Conservation (phyloP, 2,113 vertebrate genomes). For the Solea solea region DNA sequence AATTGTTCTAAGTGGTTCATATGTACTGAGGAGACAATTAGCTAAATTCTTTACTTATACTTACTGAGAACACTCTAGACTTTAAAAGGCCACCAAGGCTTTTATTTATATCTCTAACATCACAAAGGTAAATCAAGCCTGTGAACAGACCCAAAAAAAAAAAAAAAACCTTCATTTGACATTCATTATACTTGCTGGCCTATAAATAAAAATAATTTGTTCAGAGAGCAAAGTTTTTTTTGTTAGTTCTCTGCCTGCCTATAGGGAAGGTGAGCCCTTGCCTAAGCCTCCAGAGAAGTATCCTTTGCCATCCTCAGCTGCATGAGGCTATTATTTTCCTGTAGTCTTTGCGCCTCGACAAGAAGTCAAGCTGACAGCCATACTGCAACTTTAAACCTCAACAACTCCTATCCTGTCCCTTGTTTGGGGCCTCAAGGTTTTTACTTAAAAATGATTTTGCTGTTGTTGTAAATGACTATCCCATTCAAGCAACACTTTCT, state of each 20-base stretch:
- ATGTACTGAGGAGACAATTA: not conserved
- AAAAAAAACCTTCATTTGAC: constrained; percentile 56
- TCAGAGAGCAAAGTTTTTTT: constrained; percentile 40
- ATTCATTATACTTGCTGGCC: constrained; percentile 45
- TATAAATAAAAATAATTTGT: constrained; percentile 63
- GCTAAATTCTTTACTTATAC: constrained; percentile 5
- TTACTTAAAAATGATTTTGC: no score
- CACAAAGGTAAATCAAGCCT: constrained; percentile 6
- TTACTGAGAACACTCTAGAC: not conserved
- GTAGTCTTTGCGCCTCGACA: constrained; percentile 25
- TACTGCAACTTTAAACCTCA: constrained; percentile 12
- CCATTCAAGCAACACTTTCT: no score
- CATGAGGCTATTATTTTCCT: constrained; percentile 45
- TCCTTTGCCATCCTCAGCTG: constrained; percentile 45
- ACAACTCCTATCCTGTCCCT: not conserved
- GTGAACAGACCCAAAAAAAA: not conserved
- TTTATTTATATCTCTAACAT: not conserved
- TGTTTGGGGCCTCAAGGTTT: not conserved
- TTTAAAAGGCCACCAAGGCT: not conserved
- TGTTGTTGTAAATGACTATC: no score
- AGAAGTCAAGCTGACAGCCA: constrained; percentile 36
- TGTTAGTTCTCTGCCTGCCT: constrained; percentile 34
- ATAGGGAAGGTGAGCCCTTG: constrained; percentile 60
- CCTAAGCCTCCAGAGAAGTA: constrained; percentile 52
- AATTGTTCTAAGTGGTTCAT: constrained; percentile 28